These are phyloP conservation scores for Caenorhabditis macrosperma DNA, from an alignment of 2,888 invertebrate genomes.

Conservation along the genomic window DNA sequence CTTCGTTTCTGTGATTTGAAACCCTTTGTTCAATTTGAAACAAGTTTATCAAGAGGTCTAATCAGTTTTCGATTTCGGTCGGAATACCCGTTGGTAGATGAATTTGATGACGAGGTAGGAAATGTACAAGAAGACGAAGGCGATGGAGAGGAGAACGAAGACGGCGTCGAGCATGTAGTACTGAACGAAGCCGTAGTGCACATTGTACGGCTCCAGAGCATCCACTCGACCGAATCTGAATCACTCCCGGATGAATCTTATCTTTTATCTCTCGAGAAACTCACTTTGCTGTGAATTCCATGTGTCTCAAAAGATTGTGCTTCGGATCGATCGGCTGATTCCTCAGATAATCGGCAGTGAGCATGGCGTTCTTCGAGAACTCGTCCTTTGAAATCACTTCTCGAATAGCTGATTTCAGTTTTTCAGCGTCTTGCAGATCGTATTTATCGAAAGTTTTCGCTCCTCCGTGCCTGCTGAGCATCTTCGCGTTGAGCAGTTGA, in stretches of 20 bases:
- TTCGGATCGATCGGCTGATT: slow-evolving; percentile 49
- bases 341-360: slow-evolving; percentile 8
- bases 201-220: slow-evolving; percentile 19
- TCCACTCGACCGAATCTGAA: slow-evolving; percentile 12
- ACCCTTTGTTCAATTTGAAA: no score
- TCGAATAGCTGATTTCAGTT: not conserved
- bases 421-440: slow-evolving; percentile 2
- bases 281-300: slow-evolving; percentile 27
- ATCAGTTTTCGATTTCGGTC: slow-evolving; percentile 4
- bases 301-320: slow-evolving; percentile 16
- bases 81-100: slow-evolving; percentile 4
- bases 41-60: not conserved
- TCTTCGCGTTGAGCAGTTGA: slow-evolving; percentile 35
- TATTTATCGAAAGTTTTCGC: slow-evolving; percentile 36
- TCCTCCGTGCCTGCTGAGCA: slow-evolving; percentile 35
- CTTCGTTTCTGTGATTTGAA: no score
- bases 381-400: not conserved
- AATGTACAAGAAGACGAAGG: not conserved
- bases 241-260: not conserved
- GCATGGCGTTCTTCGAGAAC: slow-evolving; percentile 6
- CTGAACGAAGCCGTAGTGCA: slow-evolving; percentile 12
- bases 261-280: not conserved
- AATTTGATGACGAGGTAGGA: not conserved
- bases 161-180: slow-evolving; percentile 15
- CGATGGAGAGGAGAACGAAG: not conserved